A percentile compares a stretch with the other conserved stretches of the same genome.
These are phyloP conservation scores for Himalopsyche anomala DNA, from an alignment of 2,888 invertebrate species.

Conservation along the genomic window DNA sequence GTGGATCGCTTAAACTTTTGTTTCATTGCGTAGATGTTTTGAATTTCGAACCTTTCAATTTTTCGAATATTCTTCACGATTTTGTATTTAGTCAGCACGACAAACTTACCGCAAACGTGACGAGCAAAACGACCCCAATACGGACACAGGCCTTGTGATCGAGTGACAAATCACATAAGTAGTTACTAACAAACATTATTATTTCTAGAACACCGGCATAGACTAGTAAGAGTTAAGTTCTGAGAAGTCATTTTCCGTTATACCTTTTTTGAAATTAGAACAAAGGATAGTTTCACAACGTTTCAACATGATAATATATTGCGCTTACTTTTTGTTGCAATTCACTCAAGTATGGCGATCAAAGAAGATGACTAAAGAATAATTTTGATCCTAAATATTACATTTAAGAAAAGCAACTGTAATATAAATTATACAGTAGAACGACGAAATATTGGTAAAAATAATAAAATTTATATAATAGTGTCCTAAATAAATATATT, in stretches of 20 bases:
- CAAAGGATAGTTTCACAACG: not conserved
- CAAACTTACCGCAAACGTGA: conserved; percentile 18
- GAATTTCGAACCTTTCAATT: too few species aligned
- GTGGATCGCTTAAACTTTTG: too few species aligned
- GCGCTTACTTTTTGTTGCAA: not conserved
- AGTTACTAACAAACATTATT: not conserved
- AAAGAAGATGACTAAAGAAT: too few species aligned
- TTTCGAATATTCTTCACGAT: too few species aligned
- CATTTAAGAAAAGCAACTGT: too few species aligned
- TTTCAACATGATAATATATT: not conserved
- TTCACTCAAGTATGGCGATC: not conserved
- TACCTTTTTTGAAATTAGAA: conserved; percentile 18
- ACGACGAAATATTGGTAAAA: too few species aligned
- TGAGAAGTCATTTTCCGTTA: conserved; percentile 9
- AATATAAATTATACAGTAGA: too few species aligned
- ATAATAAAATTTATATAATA: too few species aligned
- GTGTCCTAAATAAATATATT: too few species aligned
- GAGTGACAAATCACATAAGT: conserved; percentile 6
- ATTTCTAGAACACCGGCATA: conserved; percentile 6
- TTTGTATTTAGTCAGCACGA: not conserved
- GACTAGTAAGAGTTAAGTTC: not conserved
- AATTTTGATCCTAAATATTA: too few species aligned
- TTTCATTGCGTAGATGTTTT: too few species aligned
- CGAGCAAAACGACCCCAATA: conserved; percentile 32
- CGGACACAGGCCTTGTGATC: conserved; percentile 30